Conservation (phyloP, 1,140 invertebrate genomes). For the Drosophila murphyi region DNA sequence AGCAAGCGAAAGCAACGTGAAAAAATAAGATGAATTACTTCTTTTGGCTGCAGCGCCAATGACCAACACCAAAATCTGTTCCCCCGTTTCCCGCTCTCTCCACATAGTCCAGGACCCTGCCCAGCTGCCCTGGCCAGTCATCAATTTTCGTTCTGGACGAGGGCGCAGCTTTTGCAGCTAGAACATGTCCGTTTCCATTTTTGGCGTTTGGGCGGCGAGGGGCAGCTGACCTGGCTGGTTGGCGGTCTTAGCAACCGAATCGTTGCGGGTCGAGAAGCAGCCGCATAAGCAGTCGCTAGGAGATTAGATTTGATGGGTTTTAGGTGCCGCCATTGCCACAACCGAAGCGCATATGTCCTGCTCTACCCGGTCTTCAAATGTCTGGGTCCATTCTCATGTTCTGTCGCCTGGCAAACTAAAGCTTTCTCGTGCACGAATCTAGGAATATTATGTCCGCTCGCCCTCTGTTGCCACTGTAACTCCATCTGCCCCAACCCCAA, state of each 20-base stretch:
- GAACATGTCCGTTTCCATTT: conserved; percentile 75
- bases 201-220: conserved; percentile 22
- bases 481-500: not conserved
- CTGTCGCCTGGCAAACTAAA: conserved; percentile 26
- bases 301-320: conserved; percentile 82
- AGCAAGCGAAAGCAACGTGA: conserved; percentile 40
- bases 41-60: conserved; percentile 82
- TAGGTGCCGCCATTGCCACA: conserved; percentile 64
- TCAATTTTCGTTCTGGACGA: conserved; percentile 77
- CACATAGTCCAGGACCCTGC: conserved; percentile 30
- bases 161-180: conserved; percentile 57
- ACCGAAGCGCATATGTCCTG: conserved; percentile 41
- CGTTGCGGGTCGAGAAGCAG: conserved; percentile 36
- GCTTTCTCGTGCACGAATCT: conserved; percentile 19
- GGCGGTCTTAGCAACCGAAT: conserved; percentile 63
- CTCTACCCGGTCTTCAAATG: not conserved
- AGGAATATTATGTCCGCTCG: conserved; percentile 27
- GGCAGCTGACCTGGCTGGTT: not conserved
- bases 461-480: conserved; percentile 28
- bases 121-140: conserved; percentile 68
- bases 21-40: conserved; percentile 83
- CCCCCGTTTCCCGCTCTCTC: conserved; percentile 14
- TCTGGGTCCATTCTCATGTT: conserved; percentile 21
- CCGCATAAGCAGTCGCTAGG: conserved; percentile 76
- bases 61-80: conserved; percentile 60